phyloP scores from a whole-genome alignment of 2,113 vertebrate species.

The Melanotaenia duboulayi region DNA sequence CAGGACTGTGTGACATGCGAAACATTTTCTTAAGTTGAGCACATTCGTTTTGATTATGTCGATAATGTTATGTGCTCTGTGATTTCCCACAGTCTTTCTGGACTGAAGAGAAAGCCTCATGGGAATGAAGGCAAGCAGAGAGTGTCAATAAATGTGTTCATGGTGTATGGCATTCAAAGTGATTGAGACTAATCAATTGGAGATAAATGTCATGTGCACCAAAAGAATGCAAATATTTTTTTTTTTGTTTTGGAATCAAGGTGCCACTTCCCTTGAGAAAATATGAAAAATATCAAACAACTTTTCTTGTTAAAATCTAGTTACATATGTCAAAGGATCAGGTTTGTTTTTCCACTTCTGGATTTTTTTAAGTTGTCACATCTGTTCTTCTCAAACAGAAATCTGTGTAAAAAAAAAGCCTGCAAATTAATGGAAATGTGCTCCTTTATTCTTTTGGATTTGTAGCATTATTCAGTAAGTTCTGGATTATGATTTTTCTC shows the following conservation, averaged over 20 bases:
- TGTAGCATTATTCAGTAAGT: conserved; percentile 38
- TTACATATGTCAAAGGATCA: conserved; percentile 8
- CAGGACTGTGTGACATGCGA: background rate
- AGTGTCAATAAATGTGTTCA: background rate
- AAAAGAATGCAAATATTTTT: conserved; percentile 53
- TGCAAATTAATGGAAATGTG: conserved; percentile 37
- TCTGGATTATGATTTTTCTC: conserved; percentile 44
- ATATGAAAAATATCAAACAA: conserved; percentile 10
- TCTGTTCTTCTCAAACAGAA: background rate
- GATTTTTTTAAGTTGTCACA: background rate
- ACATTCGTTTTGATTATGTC: conserved; percentile 66
- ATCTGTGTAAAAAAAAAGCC: conserved; percentile 14
- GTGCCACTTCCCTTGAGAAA: conserved; percentile 16
- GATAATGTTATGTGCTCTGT: conserved; percentile 36
- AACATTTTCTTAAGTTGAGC: conserved; percentile 40
- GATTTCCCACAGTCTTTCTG: conserved; percentile 34
- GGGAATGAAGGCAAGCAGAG: conserved; percentile 23
- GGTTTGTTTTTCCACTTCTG: background rate
- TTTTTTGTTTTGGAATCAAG: conserved; percentile 24
- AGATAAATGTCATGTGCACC: conserved; percentile 62
- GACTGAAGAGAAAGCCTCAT: conserved; percentile 52
- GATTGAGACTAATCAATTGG: conserved; percentile 63
- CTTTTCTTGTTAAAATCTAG: conserved; percentile 11
- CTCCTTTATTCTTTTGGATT: conserved; percentile 21
- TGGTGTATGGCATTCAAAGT: conserved; percentile 52